Base-by-base conservation (phyloP, 2,888 invertebrate species). In the Caenorhabditis sinica region DNA sequence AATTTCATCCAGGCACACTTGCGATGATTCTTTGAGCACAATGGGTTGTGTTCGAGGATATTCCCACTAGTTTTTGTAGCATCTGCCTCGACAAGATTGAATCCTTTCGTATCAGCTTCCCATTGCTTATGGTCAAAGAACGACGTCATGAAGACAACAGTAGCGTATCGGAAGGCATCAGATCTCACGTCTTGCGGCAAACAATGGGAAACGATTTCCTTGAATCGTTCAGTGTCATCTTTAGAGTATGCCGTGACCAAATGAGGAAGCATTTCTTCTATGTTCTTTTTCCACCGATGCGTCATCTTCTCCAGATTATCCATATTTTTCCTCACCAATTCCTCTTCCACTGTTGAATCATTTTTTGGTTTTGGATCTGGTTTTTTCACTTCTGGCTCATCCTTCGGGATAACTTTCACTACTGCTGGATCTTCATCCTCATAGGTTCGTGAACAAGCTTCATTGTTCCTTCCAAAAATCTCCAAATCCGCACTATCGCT, bases 1-100 rank as follows among this genome's bases (percentile, higher is more conserved):
- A 53, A n/a, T 17, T 69, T 60, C 49, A 79, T 45, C 79, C 79
- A 79, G 9, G 25, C 11, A 23, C 79, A 79, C 25, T 79, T 79
- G 13, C 51, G 51, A 71, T 79, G 79, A 28, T 49, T 40, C 9
- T 51, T 30, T 2, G 30, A 61, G 56, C 40, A 40, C 40, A 40
- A 4, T 4, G 40, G 40, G 13, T 40, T 40, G 11, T 40, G 40
- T 13, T 40, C 13, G 1, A 9, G 40, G 13, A 40, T 40, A 1
- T 40, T 40, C 40, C 1, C 1, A 9, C 40, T 13, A 4, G 11
- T 40, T 9, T 13, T 13, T 1, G 40, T 13, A 9, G 9, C 40
- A 9, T 40, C 13, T 13, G 40, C 40, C 13, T 40, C 40, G 4
- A 40, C 40, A 40, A 40, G 9, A 9, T 1, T 13, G 11, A 40